Percentiles rank a stretch among this genome's conserved stretches.
Evolutionary conservation across 2,113 vertebrate species (phyloP).

Genomic region (Alces alces): DNA sequence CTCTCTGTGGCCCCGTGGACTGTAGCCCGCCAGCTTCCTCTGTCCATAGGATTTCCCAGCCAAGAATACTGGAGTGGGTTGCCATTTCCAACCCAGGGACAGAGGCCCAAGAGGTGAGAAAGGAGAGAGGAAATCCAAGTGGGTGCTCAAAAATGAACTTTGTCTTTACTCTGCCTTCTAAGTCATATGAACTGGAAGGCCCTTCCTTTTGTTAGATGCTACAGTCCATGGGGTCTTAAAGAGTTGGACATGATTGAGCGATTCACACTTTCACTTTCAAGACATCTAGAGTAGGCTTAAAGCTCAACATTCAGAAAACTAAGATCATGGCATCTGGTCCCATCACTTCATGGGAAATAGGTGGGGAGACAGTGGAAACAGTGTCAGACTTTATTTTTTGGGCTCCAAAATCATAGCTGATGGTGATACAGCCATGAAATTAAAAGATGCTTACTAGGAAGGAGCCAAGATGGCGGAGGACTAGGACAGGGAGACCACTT

Average conservation of each 20-base stretch:
- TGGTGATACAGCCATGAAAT: too few relatives aligned
- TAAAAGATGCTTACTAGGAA: too few relatives aligned
- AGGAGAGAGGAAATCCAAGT: not conserved
- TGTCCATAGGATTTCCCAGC: not conserved
- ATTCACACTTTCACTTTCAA: not conserved
- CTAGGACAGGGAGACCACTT: too few relatives aligned
- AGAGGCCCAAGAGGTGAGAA: not conserved
- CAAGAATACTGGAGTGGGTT: not conserved
- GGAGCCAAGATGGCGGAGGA: too few relatives aligned
- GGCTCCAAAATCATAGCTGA: too few relatives aligned
- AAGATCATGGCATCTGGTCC: too few relatives aligned
- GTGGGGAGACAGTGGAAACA: too few relatives aligned
- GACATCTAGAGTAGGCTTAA: too few relatives aligned
- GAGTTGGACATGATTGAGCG: rapidly evolving
- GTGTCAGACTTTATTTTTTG: too few relatives aligned
- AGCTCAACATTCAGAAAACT: too few relatives aligned
- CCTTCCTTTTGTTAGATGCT: not conserved
- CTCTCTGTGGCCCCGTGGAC: not conserved
- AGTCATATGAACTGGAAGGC: not conserved
- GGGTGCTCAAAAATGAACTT: not conserved
- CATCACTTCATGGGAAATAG: too few relatives aligned
- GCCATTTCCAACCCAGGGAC: not conserved
- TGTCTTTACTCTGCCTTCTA: not conserved
- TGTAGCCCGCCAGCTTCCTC: not conserved
- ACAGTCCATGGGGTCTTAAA: not conserved